Conservation (phyloP, 2,888 invertebrate species). For the Ophion ellenae region DNA sequence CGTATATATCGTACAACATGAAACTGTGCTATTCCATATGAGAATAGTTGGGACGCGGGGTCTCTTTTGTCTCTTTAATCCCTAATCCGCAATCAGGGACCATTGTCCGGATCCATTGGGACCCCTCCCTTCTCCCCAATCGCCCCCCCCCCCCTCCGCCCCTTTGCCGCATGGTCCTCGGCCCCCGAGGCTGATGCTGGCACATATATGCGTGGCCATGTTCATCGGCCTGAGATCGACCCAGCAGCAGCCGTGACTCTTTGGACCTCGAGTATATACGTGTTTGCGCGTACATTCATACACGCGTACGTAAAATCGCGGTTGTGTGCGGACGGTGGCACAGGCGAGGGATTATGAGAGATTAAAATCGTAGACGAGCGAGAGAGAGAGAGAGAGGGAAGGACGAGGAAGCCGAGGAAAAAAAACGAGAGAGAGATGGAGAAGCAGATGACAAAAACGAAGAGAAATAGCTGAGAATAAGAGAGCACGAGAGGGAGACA, state of each 20-base stretch:
- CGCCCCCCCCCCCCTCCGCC: conserved; percentile 28
- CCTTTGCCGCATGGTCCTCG: conserved; percentile 51
- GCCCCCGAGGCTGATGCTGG: conserved; percentile 60
- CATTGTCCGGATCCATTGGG: conserved; percentile 77
- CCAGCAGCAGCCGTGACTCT: conserved; percentile 59
- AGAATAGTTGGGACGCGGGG: conserved; percentile 64
- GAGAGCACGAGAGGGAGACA: conserved; percentile 17
- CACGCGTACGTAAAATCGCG: conserved; percentile 3
- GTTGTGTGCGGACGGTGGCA: conserved; percentile 34
- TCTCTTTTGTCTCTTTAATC: conserved; percentile 79
- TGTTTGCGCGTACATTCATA: conserved; percentile 9
- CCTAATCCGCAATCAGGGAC: conserved; percentile 82
- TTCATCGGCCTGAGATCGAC: conserved; percentile 60
- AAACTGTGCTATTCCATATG: conserved; percentile 60
- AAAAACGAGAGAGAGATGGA: conserved; percentile 14
- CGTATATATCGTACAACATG: conserved; percentile 57
- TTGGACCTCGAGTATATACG: conserved; percentile 18
- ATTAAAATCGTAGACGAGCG: conserved; percentile 69
- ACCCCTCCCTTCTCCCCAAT: conserved; percentile 56
- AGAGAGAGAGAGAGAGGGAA: background rate
- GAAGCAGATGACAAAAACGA: conserved; percentile 27
- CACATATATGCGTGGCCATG: conserved; percentile 72
- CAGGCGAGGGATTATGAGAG: conserved; percentile 67
- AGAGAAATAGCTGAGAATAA: conserved; percentile 19
- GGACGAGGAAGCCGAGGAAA: conserved; percentile 21